Evolutionary conservation across 1,140 invertebrate species (phyloP), one percentile per base, ranked within the genome.

Genomic region (Acromyrmex charruanus): DNA sequence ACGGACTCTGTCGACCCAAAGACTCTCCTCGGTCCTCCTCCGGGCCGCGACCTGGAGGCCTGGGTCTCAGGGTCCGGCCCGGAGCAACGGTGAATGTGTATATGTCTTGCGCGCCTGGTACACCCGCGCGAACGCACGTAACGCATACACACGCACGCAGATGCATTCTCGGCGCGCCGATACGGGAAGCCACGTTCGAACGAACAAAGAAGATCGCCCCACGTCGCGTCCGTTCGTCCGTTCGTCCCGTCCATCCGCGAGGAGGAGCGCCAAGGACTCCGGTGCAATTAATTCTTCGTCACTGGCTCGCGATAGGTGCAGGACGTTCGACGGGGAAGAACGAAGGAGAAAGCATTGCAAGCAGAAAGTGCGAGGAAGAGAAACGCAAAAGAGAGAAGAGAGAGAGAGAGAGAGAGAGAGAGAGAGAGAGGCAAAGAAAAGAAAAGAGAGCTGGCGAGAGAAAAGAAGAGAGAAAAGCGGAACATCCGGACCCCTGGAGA

Each of bases 211-310:
- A 80, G 86, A 90, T 90, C 88, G 88, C 68, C 71, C 71, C 87
- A 88, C 65, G 81, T 31, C 28, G 28, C 28, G 28, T 31, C 28
- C 28, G 28, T 31, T 31, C 28, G 28, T 84, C 68, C 55, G 28
- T 31, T 31, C 28, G 28, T 84, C 68, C 55, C 59, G 63, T 53
- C 63, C 88, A 87, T 87, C 66, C 72, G 77, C 86, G 85, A 90
- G 88, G 88, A 90, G 85, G 75, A 90, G 77, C 88, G 86, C 88
- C 88, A 90, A 90, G 89, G 89, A 89, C 88, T 90, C 74, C 28
- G 88, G 85, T 49, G 89, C 89, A 90, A 90, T 90, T 90, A 90
- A 90, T 90, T 90, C 88, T 90, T 90, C 89, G 89, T 89, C 88
- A 89, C 85, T 87, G 88, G 55, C 88, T 89, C 79, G 85, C 77